Percentiles rank a stretch among this genome's conserved stretches.
Conservation (phyloP, 1,140 invertebrate genomes). For the Probaryconus sp. region DNA sequence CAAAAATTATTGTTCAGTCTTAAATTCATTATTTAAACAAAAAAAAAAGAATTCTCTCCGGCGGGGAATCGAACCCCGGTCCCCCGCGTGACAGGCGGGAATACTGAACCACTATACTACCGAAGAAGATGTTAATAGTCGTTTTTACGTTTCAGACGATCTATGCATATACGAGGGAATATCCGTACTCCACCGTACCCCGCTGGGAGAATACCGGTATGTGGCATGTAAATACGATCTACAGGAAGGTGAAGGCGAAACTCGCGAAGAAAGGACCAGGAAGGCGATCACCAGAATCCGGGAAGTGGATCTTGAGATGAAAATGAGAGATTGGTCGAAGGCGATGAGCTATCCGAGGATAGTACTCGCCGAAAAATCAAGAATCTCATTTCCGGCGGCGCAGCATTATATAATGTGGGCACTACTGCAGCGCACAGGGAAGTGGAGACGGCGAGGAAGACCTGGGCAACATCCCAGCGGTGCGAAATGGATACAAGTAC, state of each 20-base stretch:
- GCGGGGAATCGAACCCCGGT: no score
- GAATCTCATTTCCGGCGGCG: neutral
- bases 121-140: no score
- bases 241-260: neutral
- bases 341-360: neutral
- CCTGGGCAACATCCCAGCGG: neutral
- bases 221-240: neutral
- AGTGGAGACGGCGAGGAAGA: neutral
- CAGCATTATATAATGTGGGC: neutral
- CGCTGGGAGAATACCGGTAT: neutral
- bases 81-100: no score
- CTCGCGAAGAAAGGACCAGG: neutral
- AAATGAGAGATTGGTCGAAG: neutral
- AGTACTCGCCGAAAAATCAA: neutral
- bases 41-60: no score
- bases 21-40: no score
- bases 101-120: no score
- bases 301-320: neutral
- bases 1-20: no score
- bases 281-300: neutral
- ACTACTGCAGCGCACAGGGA: constrained; percentile 1
- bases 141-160: no score
- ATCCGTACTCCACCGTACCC: neutral
- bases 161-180: no score
- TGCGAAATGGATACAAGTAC: constrained; percentile 5